Conservation (phyloP, 2,888 invertebrate species). For the Melanophora roralis region DNA sequence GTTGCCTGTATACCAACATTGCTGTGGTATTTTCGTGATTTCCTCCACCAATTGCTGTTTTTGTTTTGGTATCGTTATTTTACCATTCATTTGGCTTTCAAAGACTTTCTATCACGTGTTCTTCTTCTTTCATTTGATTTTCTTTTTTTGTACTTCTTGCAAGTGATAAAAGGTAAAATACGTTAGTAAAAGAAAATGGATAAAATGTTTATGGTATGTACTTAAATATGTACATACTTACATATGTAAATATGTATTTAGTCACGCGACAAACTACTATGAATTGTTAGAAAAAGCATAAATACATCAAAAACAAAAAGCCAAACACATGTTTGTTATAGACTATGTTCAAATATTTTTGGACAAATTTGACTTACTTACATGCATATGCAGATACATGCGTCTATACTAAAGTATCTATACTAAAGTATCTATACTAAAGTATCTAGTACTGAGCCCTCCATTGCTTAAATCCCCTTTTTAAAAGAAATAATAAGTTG, state of each 20-base stretch:
- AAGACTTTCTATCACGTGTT: constrained; percentile 7
- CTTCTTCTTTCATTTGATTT: background rate
- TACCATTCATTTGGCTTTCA: background rate
- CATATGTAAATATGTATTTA: too few species aligned
- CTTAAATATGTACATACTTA: too few species aligned
- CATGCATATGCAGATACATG: too few species aligned
- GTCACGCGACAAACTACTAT: constrained; percentile 4
- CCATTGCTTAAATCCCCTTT: too few species aligned
- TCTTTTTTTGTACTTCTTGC: background rate
- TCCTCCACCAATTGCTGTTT: background rate
- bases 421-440: too few species aligned
- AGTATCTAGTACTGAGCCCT: too few species aligned
- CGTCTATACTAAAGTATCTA: too few species aligned
- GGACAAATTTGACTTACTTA: background rate
- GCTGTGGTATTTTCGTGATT: background rate
- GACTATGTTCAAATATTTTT: background rate
- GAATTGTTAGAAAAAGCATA: background rate
- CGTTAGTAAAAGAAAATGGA: too few species aligned
- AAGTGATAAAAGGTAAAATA: background rate
- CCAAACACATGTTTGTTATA: background rate
- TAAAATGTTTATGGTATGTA: too few species aligned
- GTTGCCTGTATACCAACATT: constrained; percentile 68
- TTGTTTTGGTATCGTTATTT: background rate
- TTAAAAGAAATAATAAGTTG: too few species aligned
- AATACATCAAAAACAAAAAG: background rate